Percentiles rank a stretch among this genome's conserved stretches.
Conservation (phyloP, 2,888 invertebrate species). For the Ypsolopha sequella region DNA sequence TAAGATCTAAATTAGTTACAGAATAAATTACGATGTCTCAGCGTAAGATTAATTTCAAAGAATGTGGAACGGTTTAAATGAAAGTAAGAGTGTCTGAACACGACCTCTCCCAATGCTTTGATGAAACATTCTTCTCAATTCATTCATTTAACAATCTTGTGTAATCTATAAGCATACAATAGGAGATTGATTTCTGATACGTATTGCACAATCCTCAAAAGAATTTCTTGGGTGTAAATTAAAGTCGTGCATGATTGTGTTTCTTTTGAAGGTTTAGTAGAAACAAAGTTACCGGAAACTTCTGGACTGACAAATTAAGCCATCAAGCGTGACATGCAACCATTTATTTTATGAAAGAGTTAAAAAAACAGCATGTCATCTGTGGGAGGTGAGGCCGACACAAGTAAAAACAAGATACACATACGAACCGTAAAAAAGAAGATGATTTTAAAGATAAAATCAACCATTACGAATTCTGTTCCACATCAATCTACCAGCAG, state of each 20-base stretch:
- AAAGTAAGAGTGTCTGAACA: conserved; percentile 4
- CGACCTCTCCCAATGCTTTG: conserved; percentile 6
- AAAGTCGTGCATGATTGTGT: too few species aligned
- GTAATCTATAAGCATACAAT: conserved; percentile 8
- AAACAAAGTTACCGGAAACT: too few species aligned
- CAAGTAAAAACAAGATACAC: too few species aligned
- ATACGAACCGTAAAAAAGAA: too few species aligned
- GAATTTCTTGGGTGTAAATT: too few species aligned
- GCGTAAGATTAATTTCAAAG: conserved; percentile 6
- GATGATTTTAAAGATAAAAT: too few species aligned
- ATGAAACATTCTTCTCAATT: not conserved
- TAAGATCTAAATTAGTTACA: conserved; percentile 11
- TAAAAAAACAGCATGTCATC: too few species aligned
- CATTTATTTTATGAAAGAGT: too few species aligned
- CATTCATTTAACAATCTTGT: conserved; percentile 5
- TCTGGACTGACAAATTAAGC: too few species aligned
- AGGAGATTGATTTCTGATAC: conserved; percentile 11
- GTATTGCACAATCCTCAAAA: not conserved
- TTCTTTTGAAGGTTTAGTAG: too few species aligned
- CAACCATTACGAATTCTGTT: not conserved
- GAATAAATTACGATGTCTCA: conserved; percentile 14
- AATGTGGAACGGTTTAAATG: not conserved
- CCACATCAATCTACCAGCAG: not conserved
- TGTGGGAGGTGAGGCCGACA: too few species aligned
- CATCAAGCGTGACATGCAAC: too few species aligned